Conservation (phyloP, 2,113 vertebrate genomes). For the Dicentrarchus labrax region DNA sequence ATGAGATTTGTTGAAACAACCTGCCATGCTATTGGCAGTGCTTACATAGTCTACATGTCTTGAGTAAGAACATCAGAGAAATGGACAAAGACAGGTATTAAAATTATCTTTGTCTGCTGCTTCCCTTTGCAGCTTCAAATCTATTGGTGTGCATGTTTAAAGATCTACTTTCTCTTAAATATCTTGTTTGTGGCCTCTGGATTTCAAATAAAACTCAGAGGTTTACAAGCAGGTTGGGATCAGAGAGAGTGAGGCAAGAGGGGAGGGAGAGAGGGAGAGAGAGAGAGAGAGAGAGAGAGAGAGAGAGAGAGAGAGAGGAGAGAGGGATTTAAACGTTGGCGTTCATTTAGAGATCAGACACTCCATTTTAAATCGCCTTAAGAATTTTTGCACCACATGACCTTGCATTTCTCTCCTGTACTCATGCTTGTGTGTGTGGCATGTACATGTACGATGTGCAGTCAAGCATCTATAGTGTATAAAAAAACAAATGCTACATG, state of each 20-base stretch:
- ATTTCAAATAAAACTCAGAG: constrained; percentile 73
- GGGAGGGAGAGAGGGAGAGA: constrained; percentile 48
- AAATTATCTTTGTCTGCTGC: neutral
- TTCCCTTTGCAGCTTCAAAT: constrained; percentile 39
- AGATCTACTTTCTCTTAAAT: constrained; percentile 59
- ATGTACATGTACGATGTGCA: neutral
- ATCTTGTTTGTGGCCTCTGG: constrained; percentile 54
- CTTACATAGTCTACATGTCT: neutral
- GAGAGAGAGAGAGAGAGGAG: constrained; percentile 55
- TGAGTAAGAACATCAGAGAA: constrained; percentile 16
- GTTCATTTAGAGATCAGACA: constrained; percentile 75
- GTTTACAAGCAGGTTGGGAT: constrained; percentile 58
- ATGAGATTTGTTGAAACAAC: constrained; percentile 26
- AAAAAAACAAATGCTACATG: neutral
- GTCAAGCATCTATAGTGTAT: neutral
- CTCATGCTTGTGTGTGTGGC: neutral
- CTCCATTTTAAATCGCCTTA: constrained; percentile 60
- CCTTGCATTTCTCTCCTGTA: constrained; percentile 40
- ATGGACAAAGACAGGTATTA: constrained; percentile 1
- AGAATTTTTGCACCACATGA: constrained; percentile 41
- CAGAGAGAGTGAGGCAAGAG: constrained; percentile 43
- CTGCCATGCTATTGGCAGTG: constrained; percentile 14
- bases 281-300: constrained; percentile 47
- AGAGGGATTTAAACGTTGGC: constrained; percentile 68
- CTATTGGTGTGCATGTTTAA: constrained; percentile 51